Evolutionary conservation across 2,888 invertebrate species (phyloP), one percentile per base, ranked within the genome.

Genomic region (Aromia moschata): DNA sequence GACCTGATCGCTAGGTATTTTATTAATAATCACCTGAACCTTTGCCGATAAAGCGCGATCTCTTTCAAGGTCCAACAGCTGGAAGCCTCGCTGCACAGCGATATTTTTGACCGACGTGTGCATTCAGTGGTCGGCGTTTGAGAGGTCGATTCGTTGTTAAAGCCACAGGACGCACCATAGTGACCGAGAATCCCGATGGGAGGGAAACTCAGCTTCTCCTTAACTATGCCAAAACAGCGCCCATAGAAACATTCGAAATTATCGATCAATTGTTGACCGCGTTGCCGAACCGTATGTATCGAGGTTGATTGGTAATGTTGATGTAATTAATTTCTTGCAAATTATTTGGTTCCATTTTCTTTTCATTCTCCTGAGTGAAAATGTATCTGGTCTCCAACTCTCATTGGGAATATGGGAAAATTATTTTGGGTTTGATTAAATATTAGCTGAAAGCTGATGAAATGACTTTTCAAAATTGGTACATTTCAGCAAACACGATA

Each of bases 131-230:
- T 87, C 87, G 7, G 79, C 77, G 7, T 85, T 83, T 59, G 80
- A 83, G 14, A 83, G 82, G 41, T 74, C 82, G n/a, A 14, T 81
- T 85, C 55, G 83, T 84, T 12, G 83, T 84, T 1, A 79, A 82
- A 53, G 79, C 85, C 1, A 80, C 81, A 1, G 74, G 77, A 9
- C 83, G 85, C 45, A 87, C 87, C 2, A 81, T 93, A 15, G 80
- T 93, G 59, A 92, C 89, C 1, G 92, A 91, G 74, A 87, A 92
- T 80, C 92, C 92, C 0, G 80, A 86, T 58, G 85, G 87, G 1
- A 79, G 84, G 0, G 88, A 92, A 72, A 85, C 87, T 0, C 81
- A 84, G 57, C 77, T 81, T 1, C 77, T 91, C 56, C 79, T 84
- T 17, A 79, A 83, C 1, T 85, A 84, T 67, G 83, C 86, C n/a